Evolutionary conservation across 2,113 vertebrate species (phyloP), one percentile per base, ranked within the genome.

Genomic region (Chascanopsetta lugubris): DNA sequence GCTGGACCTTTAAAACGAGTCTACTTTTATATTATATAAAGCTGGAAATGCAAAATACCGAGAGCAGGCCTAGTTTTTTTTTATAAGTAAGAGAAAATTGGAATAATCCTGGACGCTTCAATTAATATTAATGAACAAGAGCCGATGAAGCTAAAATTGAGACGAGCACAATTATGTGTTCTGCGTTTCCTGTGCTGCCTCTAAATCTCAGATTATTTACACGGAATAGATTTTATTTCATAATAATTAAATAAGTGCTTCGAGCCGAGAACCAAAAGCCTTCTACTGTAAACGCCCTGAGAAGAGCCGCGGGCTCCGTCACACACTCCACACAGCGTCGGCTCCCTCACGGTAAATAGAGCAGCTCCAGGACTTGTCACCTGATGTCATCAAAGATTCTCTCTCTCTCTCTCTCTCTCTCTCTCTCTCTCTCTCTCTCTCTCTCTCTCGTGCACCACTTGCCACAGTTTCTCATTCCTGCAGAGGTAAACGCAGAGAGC

Each of bases 361-460:
- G 38, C 11, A 54, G 56, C 47, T 62, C 17, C 43, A 40, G 47
- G 60, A 59, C 51, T 47, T 66, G 48, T 54, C 11, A 3, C 67
- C 43, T 54, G 48, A 74, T 67, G 62, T 8, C 24, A 57, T 66
- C 43, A 75, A 66, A 65, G 43, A 71, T 75, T 36, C 25, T 38
- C 26, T 18, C n/a, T n/a, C n/a, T n/a, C n/a, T n/a, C n/a, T n/a
- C n/a, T n/a, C n/a, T n/a, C n/a, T n/a, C n/a, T n/a, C n/a, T n/a
- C n/a, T n/a, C n/a, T n/a, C n/a, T n/a, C n/a, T n/a, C n/a, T n/a
- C n/a, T n/a, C n/a, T n/a, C n/a, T n/a, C n/a, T n/a, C n/a, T 61
- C 11, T 21, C 45, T 63, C 32, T 65, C 3, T 47, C 30, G 21
- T 75, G 20, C 63, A 17, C 20, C 10, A 48, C 47, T 57, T 68